Evolutionary conservation across 2,888 invertebrate genomes (phyloP), one percentile per base, ranked within the genome.

Genomic region (Drosophila yooni): DNA sequence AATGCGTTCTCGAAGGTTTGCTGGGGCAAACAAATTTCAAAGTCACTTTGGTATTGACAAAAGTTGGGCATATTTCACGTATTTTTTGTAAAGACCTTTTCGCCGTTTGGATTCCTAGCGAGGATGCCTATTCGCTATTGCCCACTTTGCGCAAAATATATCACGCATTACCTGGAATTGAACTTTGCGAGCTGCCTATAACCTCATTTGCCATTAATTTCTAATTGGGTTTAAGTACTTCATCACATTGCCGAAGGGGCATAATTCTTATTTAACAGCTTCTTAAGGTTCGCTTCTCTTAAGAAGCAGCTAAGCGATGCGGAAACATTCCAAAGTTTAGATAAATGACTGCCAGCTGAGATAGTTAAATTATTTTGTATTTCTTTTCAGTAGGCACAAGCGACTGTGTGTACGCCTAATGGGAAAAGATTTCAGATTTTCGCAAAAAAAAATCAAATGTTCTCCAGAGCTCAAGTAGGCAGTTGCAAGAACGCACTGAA

Each of bases 221-320:
- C 54, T 65, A 62, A 76, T 77, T 65, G 58, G 21, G 61, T 33
- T 69, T 65, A 40, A 65, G 40, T 52, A 38, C 46, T 51, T 33
- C 10, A 34, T 33, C 15, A 51, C 43, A 21, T 31, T 36, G 25
- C 48, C 46, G 27, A 27, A 36, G 46, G 31, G 13, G 46, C 34
- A 72, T 69, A 77, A 65, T 69, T 73, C 38, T 51, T 46, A 65
- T 69, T 76, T 77, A 77, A 61, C 73, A 18, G 25, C 61, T 46
- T 33, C 46, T 52, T 70, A 46, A 18, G 38, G 54, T 56, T 29
- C 15, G 50, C 43, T 48, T 60, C 65, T 21, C 46, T 65, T 67
- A 66, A 62, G 53, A 29, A 51, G 29, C 48, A 38, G 43, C 50
- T n/a, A n/a, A 31, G 3, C 11, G 40, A 62, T 54, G n/a, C 50